Percentiles rank a stretch among this genome's conserved stretches.
Evolutionary conservation across 2,113 vertebrate species (phyloP).

Genomic region (Daboia siamensis): DNA sequence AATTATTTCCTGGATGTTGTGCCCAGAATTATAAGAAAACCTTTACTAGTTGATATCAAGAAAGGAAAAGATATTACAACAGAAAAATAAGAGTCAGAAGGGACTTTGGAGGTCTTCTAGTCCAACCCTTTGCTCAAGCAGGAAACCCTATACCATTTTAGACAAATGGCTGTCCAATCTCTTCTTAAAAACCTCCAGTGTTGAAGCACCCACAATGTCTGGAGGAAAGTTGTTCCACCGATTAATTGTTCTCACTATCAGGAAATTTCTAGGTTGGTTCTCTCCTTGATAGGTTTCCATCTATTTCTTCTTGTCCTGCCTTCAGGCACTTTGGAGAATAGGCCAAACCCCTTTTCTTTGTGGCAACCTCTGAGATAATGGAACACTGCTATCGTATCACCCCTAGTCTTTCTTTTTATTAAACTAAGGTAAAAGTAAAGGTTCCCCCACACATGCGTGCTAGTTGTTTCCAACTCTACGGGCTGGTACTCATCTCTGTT

Average conservation of each 20-base stretch:
- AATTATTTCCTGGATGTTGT: neutral
- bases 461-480: no score
- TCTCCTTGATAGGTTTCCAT: neutral
- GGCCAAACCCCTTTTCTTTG: neutral
- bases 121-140: neutral
- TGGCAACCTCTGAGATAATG: neutral
- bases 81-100: neutral
- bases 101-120: neutral
- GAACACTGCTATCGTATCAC: neutral
- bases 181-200: neutral
- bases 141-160: neutral
- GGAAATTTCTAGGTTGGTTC: neutral
- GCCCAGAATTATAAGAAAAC: neutral
- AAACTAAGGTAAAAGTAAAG: neutral
- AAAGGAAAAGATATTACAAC: neutral
- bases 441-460: no score
- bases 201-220: neutral
- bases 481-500: no score
- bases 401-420: neutral
- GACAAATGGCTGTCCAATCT: neutral
- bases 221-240: neutral
- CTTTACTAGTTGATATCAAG: neutral
- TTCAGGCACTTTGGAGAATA: neutral
- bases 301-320: neutral
- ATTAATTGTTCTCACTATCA: neutral